A percentile compares a stretch with the other conserved stretches of the same genome.
These are phyloP conservation scores for Tenthredo distinguenda DNA, from an alignment of 2,888 invertebrate species.

Conservation along the genomic window DNA sequence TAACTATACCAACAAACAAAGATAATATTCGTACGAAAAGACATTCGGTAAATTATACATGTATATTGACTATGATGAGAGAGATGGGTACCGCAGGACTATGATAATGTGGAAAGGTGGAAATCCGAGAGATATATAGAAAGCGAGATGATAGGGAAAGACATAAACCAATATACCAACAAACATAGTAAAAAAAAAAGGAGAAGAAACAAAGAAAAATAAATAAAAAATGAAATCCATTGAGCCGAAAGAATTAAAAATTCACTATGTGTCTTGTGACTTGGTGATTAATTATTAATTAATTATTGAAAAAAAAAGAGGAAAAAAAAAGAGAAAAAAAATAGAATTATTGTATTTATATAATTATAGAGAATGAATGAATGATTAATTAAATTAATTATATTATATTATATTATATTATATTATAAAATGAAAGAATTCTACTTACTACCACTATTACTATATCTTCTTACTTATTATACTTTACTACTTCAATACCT, in stretches of 20 bases:
- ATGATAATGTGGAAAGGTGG: conserved; percentile 20
- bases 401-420: background rate
- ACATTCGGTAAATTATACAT: conserved; percentile 21
- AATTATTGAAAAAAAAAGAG: conserved; percentile 58
- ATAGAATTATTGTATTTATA: conserved; percentile 33
- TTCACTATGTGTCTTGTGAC: conserved; percentile 65
- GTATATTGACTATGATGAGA: conserved; percentile 44
- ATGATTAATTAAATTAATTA: conserved; percentile 5
- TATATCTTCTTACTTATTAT: conserved; percentile 14
- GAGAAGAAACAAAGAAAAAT: background rate
- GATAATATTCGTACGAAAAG: conserved; percentile 6
- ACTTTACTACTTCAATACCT: conserved; percentile 41
- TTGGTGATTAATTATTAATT: conserved; percentile 63
- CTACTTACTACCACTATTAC: conserved; percentile 28
- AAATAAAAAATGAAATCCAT: conserved; percentile 22
- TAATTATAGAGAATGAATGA: conserved; percentile 34
- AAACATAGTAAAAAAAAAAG: background rate
- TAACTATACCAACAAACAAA: background rate
- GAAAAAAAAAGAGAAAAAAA: background rate
- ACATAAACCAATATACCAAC: background rate
- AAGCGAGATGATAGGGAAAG: background rate
- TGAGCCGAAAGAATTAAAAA: conserved; percentile 47
- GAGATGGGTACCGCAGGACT: background rate
- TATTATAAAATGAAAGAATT: conserved; percentile 16
- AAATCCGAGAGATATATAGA: background rate